Conservation (phyloP, 1,140 invertebrate species). For the Hycleus phaleratus region DNA sequence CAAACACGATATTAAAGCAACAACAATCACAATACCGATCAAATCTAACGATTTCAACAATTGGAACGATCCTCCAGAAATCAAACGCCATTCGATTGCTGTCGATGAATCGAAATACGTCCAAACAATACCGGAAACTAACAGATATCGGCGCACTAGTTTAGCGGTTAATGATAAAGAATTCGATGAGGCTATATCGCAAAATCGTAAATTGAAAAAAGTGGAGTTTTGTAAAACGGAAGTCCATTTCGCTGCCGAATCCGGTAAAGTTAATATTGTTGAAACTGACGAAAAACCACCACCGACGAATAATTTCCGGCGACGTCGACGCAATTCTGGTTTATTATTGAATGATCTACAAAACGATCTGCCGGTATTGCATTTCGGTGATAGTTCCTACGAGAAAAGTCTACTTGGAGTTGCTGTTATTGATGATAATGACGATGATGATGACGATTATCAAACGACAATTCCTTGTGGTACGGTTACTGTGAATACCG, state of each 20-base stretch:
- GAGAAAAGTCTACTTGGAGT: conserved; percentile 42
- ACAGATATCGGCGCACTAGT: conserved; percentile 33
- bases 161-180: conserved; percentile 40
- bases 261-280: conserved; percentile 76
- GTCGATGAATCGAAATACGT: conserved; percentile 49
- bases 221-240: conserved; percentile 81
- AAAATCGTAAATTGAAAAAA: conserved; percentile 55
- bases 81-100: conserved; percentile 51
- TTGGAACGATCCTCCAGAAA: conserved; percentile 32
- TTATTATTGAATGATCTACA: conserved; percentile 28
- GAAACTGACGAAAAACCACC: conserved; percentile 78
- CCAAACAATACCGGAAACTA: conserved; percentile 30
- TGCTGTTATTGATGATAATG: conserved; percentile 18
- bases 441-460: conserved; percentile 15
- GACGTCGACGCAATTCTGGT: conserved; percentile 46
- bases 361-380: conserved; percentile 41
- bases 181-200: conserved; percentile 29
- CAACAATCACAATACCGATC: conserved; percentile 35
- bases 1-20: conserved; percentile 24
- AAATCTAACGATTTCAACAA: conserved; percentile 24
- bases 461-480: conserved; percentile 15
- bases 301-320: conserved; percentile 67
- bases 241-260: conserved; percentile 76
- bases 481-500: conserved; percentile 36
- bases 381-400: conserved; percentile 47